Conservation (phyloP, 2,113 vertebrate genomes). For the Pavo muticus region DNA sequence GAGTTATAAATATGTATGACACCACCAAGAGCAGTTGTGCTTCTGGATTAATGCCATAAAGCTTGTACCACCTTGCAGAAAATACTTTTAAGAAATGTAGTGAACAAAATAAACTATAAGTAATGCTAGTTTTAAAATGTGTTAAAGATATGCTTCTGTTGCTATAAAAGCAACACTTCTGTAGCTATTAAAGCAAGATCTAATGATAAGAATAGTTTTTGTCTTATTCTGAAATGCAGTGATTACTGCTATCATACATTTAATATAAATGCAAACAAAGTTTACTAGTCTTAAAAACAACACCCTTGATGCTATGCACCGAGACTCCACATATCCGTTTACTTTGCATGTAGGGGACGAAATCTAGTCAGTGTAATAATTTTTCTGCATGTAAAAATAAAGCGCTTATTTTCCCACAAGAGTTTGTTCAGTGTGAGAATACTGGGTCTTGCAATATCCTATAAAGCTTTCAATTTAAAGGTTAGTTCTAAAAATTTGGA, state of each 20-base stretch:
- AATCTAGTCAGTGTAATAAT: constrained; percentile 63
- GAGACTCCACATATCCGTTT: constrained; percentile 74
- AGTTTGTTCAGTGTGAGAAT: constrained; percentile 54
- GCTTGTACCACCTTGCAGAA: background rate
- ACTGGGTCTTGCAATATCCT: constrained; percentile 34
- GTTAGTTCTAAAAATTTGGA: constrained; percentile 53
- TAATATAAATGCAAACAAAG: background rate
- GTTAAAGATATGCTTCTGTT: background rate
- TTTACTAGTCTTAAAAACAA: constrained; percentile 17
- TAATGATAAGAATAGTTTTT: background rate
- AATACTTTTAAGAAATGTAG: background rate
- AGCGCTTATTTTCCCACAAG: constrained; percentile 61
- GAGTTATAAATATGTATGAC: background rate
- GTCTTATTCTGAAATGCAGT: background rate
- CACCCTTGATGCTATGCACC: constrained; percentile 44
- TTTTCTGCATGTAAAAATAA: constrained; percentile 71
- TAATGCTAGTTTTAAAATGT: background rate
- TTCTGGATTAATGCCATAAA: background rate
- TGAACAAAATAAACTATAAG: background rate
- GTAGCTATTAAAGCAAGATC: background rate
- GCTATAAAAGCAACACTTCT: background rate
- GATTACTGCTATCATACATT: background rate
- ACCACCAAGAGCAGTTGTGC: background rate
- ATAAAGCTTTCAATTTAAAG: constrained; percentile 65
- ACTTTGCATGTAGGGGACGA: constrained; percentile 72